These are phyloP conservation scores for Serrognathus titanus DNA, from an alignment of 2,888 invertebrate genomes.

Conservation along the genomic window DNA sequence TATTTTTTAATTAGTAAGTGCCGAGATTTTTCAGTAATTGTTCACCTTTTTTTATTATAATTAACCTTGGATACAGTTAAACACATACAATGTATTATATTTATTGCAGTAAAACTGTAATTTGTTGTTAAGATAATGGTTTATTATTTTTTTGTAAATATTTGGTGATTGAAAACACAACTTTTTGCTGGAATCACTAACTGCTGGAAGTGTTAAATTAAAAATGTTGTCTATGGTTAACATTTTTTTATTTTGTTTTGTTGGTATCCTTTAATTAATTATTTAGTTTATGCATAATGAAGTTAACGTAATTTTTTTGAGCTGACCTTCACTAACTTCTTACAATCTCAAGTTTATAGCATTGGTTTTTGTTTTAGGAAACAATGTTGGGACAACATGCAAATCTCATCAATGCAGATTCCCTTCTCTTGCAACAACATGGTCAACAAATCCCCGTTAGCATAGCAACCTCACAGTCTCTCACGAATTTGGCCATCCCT, in stretches of 20 bases:
- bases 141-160: background rate
- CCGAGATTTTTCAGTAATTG: background rate
- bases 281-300: too few relatives aligned
- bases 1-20: background rate
- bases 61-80: too few relatives aligned
- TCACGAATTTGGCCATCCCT: slow-evolving; percentile 44
- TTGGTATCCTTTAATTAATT: background rate
- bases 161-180: too few relatives aligned
- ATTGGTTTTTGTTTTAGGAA: slow-evolving; percentile 34
- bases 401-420: slow-evolving; percentile 45
- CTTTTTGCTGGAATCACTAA: too few relatives aligned
- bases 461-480: slow-evolving; percentile 44
- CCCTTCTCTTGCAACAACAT: slow-evolving; percentile 46
- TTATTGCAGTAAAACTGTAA: background rate
- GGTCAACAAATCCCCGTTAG: slow-evolving; percentile 45
- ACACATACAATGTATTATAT: background rate
- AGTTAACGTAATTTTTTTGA: too few relatives aligned
- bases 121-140: background rate
- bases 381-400: slow-evolving; percentile 57
- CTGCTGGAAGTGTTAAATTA: background rate
- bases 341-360: background rate
- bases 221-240: background rate
- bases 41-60: background rate
- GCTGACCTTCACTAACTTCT: too few relatives aligned
- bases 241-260: background rate